Evolutionary conservation across 2,888 invertebrate species (phyloP).

Genomic region (Halictus ligatus): DNA sequence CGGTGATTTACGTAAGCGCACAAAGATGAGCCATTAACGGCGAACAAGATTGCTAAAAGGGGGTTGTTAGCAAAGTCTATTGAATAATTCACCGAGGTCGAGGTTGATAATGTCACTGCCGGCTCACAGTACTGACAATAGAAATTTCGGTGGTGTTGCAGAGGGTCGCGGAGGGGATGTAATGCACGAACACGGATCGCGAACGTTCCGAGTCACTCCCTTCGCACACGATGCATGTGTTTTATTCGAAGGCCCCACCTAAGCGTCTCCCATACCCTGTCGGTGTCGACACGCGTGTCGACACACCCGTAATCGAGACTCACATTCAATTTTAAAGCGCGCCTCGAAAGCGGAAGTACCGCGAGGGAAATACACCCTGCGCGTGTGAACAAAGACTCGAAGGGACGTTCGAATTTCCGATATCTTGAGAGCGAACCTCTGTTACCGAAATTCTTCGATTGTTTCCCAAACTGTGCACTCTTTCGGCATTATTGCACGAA

Average conservation of each 20-base stretch:
- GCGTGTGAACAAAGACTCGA: conserved; percentile 9
- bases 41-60: not conserved
- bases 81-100: not conserved
- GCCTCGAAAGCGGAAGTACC: conserved; percentile 50
- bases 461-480: too few relatives aligned
- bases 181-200: conserved; percentile 17
- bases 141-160: not conserved
- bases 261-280: conserved; percentile 71
- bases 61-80: not conserved
- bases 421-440: not conserved
- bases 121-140: not conserved
- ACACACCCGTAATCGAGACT: conserved; percentile 78
- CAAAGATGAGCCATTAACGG: not conserved
- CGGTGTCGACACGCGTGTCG: conserved; percentile 72
- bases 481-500: not conserved
- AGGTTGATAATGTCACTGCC: not conserved
- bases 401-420: not conserved
- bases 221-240: conserved; percentile 48
- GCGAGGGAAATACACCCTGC: conserved; percentile 33
- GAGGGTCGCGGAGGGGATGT: not conserved
- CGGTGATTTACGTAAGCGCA: not conserved
- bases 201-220: conserved; percentile 52
- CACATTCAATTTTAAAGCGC: conserved; percentile 71
- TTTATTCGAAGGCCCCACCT: conserved; percentile 73
- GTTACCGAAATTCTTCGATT: not conserved